Evolutionary conservation across 2,113 vertebrate genomes (phyloP), one percentile per base, ranked within the genome.

Genomic region (Percopsis transmontana): DNA sequence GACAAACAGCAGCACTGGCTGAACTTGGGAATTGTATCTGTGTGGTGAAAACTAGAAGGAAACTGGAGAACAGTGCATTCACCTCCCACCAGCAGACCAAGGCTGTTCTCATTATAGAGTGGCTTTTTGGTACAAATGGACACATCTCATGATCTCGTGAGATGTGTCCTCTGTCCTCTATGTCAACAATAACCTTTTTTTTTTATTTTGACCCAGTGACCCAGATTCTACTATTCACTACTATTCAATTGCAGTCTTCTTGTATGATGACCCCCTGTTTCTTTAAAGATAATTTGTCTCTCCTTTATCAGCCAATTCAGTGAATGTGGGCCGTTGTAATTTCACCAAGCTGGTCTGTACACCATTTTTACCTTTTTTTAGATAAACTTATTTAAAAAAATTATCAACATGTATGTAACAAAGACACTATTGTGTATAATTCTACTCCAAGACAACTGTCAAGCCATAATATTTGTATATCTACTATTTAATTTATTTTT

Each of bases 21-120:
- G 45, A 16, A 62, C 23, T 62, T 50, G 48, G 59, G 45, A 62
- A 50, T n/a, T 62, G 45, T 50, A 48, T 5, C 50, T 62, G 47
- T 48, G 21, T n/a, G 41, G 58, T 45, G 20, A 45, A 47, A 16
- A 21, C 58, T 24, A 15, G 41, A 21, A n/a, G 24, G 20, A 47
- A 48, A 62, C 47, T 45, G 9, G 8, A 60, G 21, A 60, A 14
- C 19, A 45, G 12, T 45, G 47, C 48, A 27, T 40, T 40, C 23
- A 2, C 41, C 16, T 21, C 19, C 33, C 42, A 61, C 33, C 42
- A 61, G 58, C 18, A 14, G 21, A 24, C 21, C 8, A 15, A 40
- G 40, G 16, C 19, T 23, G 20, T 8, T 48, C 20, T 33, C 42
- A 48, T 61, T 47, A 61, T 48, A 20, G 41, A 48, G 40, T 42